Evolutionary conservation across 2,888 invertebrate genomes (phyloP).

Genomic region (Disparrhopalites patrizii): DNA sequence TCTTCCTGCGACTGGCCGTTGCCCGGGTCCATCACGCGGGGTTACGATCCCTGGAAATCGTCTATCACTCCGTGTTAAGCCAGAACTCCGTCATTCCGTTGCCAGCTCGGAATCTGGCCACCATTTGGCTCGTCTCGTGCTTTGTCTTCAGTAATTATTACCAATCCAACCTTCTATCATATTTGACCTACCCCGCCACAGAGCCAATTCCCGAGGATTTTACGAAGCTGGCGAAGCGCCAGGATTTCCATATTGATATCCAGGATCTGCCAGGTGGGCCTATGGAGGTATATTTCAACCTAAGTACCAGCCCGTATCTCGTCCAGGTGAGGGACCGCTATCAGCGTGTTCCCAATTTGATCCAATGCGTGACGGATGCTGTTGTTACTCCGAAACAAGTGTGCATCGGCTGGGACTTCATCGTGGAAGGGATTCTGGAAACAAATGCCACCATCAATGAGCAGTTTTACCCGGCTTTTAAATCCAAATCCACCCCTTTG

Average conservation of each 20-base stretch:
- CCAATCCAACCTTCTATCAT: background rate
- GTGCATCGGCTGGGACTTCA: constrained; percentile 9
- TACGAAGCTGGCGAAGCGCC: background rate
- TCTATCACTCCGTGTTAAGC: background rate
- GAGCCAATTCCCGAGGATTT: constrained; percentile 1
- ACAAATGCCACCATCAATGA: background rate
- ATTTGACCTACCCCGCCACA: background rate
- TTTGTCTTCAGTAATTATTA: constrained; percentile 3
- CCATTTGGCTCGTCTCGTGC: background rate
- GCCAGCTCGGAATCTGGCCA: background rate
- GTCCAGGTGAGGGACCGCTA: background rate
- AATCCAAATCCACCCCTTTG: background rate
- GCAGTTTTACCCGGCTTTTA: background rate
- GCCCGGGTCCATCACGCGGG: background rate
- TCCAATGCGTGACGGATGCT: background rate
- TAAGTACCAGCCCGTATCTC: background rate
- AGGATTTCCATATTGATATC: background rate
- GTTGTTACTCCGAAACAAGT: background rate
- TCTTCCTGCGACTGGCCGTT: background rate
- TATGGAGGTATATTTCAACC: constrained; percentile 1
- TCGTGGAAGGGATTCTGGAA: background rate
- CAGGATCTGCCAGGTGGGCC: constrained; percentile 5
- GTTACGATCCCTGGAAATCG: background rate
- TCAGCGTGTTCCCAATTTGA: background rate
- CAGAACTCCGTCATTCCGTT: background rate